Evolutionary conservation across 2,113 vertebrate species (phyloP).

Genomic region (Hystrix brachyura): DNA sequence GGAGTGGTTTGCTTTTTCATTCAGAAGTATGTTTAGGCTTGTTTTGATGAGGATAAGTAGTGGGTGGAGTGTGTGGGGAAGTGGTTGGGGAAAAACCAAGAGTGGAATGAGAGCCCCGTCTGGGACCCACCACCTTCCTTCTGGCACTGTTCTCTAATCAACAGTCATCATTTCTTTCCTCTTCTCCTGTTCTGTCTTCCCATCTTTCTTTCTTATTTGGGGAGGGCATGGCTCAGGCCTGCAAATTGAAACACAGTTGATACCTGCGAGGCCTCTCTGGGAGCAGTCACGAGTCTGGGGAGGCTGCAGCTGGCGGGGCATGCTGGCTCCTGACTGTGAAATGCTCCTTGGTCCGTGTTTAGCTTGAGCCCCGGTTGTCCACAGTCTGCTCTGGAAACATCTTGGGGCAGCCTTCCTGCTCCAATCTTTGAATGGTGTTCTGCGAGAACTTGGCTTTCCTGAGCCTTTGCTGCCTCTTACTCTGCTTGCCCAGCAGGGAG

Average conservation of each 20-base stretch:
- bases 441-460: neutral
- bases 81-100: neutral
- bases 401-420: neutral
- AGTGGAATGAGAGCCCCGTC: neutral
- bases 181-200: neutral
- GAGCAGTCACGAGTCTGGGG: fast-evolving
- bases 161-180: neutral
- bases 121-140: neutral
- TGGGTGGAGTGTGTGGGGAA: neutral
- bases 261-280: fast-evolving
- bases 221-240: neutral
- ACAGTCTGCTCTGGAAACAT: neutral
- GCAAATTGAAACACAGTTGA: neutral
- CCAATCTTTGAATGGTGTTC: neutral
- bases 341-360: neutral
- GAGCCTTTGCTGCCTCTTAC: neutral
- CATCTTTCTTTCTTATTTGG: neutral
- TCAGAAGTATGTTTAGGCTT: neutral
- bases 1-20: neutral
- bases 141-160: neutral
- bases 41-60: neutral
- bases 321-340: no score
- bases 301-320: neutral
- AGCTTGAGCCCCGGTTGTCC: neutral
- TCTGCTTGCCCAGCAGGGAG: neutral